Conservation (phyloP, 2,888 invertebrate species). For the Halictus ligatus region DNA sequence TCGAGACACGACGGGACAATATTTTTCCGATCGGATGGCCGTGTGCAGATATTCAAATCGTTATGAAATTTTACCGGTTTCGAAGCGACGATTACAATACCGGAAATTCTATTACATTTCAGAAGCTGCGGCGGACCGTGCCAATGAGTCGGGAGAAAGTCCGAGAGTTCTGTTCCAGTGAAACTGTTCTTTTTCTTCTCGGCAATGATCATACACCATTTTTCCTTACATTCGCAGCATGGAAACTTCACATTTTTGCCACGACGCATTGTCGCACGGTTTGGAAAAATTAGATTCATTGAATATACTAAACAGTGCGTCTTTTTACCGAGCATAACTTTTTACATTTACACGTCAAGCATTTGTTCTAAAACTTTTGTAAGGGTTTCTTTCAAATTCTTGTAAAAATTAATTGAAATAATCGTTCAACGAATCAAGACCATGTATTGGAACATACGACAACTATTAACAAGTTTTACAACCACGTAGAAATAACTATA, state of each 20-base stretch:
- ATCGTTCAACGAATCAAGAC: neutral
- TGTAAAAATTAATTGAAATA: neutral
- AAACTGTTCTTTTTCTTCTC: slow-evolving; percentile 44
- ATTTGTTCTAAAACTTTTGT: neutral
- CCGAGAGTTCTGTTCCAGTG: slow-evolving; percentile 40
- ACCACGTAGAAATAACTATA: neutral
- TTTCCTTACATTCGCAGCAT: slow-evolving; percentile 11
- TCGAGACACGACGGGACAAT: slow-evolving; percentile 1
- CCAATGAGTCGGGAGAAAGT: slow-evolving; percentile 50
- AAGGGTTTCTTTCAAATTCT: neutral
- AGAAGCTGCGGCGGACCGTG: slow-evolving; percentile 30
- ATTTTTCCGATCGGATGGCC: slow-evolving; percentile 25
- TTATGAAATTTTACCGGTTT: slow-evolving; percentile 57
- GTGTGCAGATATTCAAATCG: slow-evolving; percentile 41
- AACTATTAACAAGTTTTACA: neutral
- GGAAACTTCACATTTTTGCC: neutral
- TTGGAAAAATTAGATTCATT: neutral
- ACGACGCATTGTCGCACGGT: neutral
- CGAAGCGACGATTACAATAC: slow-evolving; percentile 44
- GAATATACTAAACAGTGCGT: neutral
- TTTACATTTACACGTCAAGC: neutral
- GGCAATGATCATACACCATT: slow-evolving; percentile 33
- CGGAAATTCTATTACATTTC: slow-evolving; percentile 43
- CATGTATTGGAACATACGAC: neutral
- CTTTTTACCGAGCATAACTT: no score